phyloP scores from a whole-genome alignment of 1,140 invertebrate genomes.

The Papilio aristodemus region DNA sequence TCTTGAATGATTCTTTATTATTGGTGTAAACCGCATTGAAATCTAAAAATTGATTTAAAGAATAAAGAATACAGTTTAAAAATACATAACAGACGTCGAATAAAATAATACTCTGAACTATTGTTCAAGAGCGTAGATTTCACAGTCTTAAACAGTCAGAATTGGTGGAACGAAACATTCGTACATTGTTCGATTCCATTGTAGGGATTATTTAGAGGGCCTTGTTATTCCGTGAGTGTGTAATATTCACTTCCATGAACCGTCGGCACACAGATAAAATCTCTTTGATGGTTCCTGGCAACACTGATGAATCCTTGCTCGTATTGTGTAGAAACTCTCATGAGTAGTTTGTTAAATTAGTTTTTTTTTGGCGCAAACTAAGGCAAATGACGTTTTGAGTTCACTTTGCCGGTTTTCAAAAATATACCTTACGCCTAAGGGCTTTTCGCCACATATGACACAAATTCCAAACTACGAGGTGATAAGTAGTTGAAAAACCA shows the following conservation, averaged over 20 bases:
- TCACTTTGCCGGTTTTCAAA: too few relatives aligned
- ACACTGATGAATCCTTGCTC: background rate
- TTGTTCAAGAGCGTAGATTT: conserved; percentile 23
- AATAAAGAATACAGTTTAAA: too few relatives aligned
- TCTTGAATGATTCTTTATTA: too few relatives aligned
- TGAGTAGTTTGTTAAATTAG: too few relatives aligned
- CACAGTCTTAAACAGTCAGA: conserved; percentile 30
- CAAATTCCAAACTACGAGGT: too few relatives aligned
- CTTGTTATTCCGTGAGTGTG: conserved; percentile 27
- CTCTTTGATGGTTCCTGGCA: background rate
- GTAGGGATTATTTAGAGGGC: conserved; percentile 28
- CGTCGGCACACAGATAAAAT: conserved; percentile 3
- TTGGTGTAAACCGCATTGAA: too few relatives aligned
- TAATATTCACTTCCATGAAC: conserved; percentile 29
- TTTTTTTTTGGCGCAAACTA: too few relatives aligned
- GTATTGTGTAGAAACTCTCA: background rate
- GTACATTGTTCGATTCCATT: conserved; percentile 20
- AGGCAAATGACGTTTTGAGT: background rate
- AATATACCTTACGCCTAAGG: too few relatives aligned
- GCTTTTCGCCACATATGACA: too few relatives aligned
- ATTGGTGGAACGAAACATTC: conserved; percentile 25
- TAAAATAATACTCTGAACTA: background rate
- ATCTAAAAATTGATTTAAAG: too few relatives aligned
- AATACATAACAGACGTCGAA: background rate
- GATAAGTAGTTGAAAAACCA: too few relatives aligned